phyloP scores from a whole-genome alignment of 53 echinoderm and acorn worm species.

The Holothuria scabra region DNA sequence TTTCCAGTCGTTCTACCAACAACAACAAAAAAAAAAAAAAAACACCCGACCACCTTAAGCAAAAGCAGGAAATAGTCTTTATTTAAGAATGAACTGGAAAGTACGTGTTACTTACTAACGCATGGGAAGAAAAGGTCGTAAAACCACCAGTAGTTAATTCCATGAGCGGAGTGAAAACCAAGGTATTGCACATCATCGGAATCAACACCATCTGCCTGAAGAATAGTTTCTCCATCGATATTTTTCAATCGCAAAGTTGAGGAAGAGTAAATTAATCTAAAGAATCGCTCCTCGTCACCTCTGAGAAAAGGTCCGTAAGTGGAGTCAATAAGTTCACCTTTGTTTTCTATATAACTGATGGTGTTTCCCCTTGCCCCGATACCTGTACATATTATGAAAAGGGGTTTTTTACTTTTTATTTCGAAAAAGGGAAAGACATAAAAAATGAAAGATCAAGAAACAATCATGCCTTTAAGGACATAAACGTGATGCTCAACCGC shows the following conservation, averaged over 20 bases:
- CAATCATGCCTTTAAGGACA: no score
- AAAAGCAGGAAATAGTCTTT: no score
- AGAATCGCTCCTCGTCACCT: background rate
- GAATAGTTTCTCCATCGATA: constrained; percentile 2
- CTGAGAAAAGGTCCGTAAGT: background rate
- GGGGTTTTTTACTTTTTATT: no score
- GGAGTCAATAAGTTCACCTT: background rate
- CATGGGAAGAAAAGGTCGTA: constrained; percentile 20
- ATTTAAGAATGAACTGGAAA: no score
- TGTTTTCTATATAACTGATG: constrained; percentile 1
- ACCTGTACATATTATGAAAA: background rate
- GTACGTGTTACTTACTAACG: background rate
- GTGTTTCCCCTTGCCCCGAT: constrained; percentile 10
- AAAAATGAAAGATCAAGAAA: no score
- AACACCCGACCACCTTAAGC: no score
- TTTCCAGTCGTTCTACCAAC: no score
- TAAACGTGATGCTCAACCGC: no score
- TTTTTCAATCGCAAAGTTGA: background rate
- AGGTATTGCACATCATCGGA: background rate
- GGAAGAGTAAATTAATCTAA: background rate
- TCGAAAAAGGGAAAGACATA: no score
- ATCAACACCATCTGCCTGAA: background rate
- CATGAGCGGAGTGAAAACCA: constrained; percentile 23
- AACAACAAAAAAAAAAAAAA: no score
- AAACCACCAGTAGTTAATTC: constrained; percentile 6